Conservation (phyloP, 1,140 invertebrate species). For the Atta colombica region DNA sequence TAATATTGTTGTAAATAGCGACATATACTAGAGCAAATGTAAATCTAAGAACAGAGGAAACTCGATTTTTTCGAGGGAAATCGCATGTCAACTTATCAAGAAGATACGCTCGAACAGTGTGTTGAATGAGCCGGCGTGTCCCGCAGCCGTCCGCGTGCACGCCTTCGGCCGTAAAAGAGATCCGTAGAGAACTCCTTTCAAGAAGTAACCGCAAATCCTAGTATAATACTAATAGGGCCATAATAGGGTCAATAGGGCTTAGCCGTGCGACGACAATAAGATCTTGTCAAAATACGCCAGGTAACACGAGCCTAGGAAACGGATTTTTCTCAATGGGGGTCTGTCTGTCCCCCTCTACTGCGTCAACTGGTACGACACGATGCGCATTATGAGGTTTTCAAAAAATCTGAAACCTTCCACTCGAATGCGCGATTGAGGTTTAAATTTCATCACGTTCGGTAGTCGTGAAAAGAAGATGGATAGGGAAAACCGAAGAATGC, state of each 20-base stretch:
- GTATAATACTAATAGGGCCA: conserved; percentile 87
- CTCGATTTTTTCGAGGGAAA: conserved; percentile 62
- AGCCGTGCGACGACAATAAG: conserved; percentile 84
- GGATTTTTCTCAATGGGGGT: conserved; percentile 85
- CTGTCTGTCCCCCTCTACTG: conserved; percentile 67
- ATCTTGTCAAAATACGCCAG: conserved; percentile 86
- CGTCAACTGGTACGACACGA: conserved; percentile 29
- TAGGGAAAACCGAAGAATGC: conserved; percentile 64
- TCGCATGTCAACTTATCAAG: conserved; percentile 49
- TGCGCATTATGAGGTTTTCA: conserved; percentile 80
- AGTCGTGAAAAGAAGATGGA: conserved; percentile 51
- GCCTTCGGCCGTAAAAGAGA: conserved; percentile 76
- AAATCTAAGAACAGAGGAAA: conserved; percentile 7
- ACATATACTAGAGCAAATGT: neutral
- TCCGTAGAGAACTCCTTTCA: conserved; percentile 74
- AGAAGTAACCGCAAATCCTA: conserved; percentile 85
- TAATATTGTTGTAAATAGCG: neutral
- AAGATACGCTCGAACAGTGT: conserved; percentile 30
- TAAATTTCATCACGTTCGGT: conserved; percentile 80
- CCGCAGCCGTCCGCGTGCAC: conserved; percentile 60
- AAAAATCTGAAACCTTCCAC: conserved; percentile 82
- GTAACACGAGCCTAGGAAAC: conserved; percentile 86
- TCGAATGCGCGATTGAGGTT: conserved; percentile 79
- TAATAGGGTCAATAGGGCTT: conserved; percentile 87
- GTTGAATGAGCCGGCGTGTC: conserved; percentile 49